Conservation (phyloP, 1,140 invertebrate species). For the Heliconius hermathena region DNA sequence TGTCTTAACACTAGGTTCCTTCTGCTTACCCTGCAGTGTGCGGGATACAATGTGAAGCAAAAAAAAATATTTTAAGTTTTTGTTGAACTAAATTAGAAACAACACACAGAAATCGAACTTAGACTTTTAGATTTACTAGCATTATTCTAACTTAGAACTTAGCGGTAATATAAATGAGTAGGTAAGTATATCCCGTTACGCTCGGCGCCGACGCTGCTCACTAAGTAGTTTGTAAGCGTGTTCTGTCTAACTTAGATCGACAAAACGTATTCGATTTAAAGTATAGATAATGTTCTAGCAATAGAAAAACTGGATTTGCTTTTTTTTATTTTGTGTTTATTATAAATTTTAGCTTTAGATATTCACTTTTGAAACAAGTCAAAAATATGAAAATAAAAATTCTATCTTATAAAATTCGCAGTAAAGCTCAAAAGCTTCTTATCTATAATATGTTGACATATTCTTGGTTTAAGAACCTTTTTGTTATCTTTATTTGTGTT, state of each 20-base stretch:
- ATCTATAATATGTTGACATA: background rate
- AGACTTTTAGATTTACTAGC: background rate
- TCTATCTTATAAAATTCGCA: background rate
- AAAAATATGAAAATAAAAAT: background rate
- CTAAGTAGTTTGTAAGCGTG: background rate
- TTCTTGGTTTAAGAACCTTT: conserved; percentile 14
- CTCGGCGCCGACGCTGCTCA: conserved; percentile 16
- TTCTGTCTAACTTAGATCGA: conserved; percentile 10
- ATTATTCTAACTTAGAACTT: background rate
- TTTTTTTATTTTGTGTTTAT: background rate
- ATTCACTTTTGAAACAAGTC: background rate
- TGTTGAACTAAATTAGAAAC: background rate
- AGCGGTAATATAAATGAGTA: conserved; percentile 5
- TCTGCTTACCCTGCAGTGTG: too few relatives aligned
- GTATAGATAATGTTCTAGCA: background rate
- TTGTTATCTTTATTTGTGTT: conserved; percentile 37
- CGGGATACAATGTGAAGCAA: too few relatives aligned
- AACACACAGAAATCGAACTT: background rate
- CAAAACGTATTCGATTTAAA: background rate
- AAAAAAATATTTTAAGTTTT: background rate
- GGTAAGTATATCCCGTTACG: conserved; percentile 32
- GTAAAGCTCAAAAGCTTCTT: background rate
- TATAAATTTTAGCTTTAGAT: background rate
- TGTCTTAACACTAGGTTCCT: too few relatives aligned
- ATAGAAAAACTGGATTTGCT: background rate